Evolutionary conservation across 1,140 invertebrate genomes (phyloP).

Genomic region (Mercenaria mercenaria): DNA sequence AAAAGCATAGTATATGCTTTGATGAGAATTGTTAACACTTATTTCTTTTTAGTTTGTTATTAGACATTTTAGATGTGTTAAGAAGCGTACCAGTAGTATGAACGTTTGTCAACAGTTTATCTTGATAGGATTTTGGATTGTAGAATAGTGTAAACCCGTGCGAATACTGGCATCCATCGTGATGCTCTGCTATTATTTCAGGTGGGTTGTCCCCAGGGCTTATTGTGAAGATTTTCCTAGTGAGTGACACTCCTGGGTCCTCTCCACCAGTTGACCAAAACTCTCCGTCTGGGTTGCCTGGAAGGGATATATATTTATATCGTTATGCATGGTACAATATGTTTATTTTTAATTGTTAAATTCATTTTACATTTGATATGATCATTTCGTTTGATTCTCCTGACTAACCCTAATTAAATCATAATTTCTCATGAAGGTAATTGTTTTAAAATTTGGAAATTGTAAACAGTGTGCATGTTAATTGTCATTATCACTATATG

Average conservation of each 20-base stretch:
- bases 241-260: slow-evolving; percentile 69
- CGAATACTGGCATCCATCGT: slow-evolving; percentile 60
- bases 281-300: slow-evolving; percentile 72
- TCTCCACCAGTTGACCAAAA: slow-evolving; percentile 62
- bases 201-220: slow-evolving; percentile 22
- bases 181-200: slow-evolving; percentile 61
- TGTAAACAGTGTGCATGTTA: too few species aligned
- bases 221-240: slow-evolving; percentile 66
- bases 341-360: not conserved
- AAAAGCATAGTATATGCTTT: too few species aligned
- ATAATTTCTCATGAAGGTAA: too few species aligned
- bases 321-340: too few species aligned
- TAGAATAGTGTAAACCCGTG: slow-evolving; percentile 63
- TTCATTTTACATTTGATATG: not conserved
- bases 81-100: slow-evolving; percentile 68
- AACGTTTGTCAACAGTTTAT: slow-evolving; percentile 66
- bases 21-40: too few species aligned
- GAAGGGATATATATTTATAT: not conserved
- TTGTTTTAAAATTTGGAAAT: too few species aligned
- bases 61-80: too few species aligned
- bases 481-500: too few species aligned
- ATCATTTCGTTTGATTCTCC: not conserved
- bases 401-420: not conserved
- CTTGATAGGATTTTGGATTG: slow-evolving; percentile 71
- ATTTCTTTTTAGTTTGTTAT: too few species aligned